phyloP scores from a whole-genome alignment of 2,888 invertebrate species.

The Sisyra terminalis region DNA sequence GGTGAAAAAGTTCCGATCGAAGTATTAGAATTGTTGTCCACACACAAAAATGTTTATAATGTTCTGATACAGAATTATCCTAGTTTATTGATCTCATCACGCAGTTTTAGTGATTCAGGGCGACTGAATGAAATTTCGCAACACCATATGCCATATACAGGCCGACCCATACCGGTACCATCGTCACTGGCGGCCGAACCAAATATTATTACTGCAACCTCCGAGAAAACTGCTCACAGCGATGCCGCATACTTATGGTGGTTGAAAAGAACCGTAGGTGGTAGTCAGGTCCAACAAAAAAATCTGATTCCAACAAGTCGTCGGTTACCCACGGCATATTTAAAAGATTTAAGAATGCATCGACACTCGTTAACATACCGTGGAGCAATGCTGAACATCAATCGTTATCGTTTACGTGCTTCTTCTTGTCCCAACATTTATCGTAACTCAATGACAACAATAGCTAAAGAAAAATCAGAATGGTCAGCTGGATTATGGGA shows the following conservation, averaged over 20 bases:
- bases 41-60: conserved; percentile 50
- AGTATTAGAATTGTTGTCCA: conserved; percentile 54
- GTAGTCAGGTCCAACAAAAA: conserved; percentile 21
- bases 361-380: conserved; percentile 66
- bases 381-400: conserved; percentile 74
- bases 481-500: conserved; percentile 63
- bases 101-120: conserved; percentile 54
- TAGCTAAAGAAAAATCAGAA: conserved; percentile 61
- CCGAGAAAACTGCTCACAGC: conserved; percentile 21
- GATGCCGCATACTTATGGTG: conserved; percentile 36
- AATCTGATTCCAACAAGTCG: conserved; percentile 17
- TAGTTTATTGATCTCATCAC: conserved; percentile 48
- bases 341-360: conserved; percentile 58
- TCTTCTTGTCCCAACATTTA: conserved; percentile 86
- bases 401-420: conserved; percentile 60
- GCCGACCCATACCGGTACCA: conserved; percentile 20
- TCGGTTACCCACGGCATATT: conserved; percentile 40
- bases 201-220: conserved; percentile 20
- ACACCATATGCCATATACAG: conserved; percentile 17
- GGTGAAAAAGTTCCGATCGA: conserved; percentile 63
- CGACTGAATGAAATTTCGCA: conserved; percentile 27
- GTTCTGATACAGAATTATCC: conserved; percentile 61
- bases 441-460: conserved; percentile 70
- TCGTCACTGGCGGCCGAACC: conserved; percentile 25
- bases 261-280: conserved; percentile 34